Conservation (phyloP, 2,113 vertebrate species). For the Pituophis catenifer region DNA sequence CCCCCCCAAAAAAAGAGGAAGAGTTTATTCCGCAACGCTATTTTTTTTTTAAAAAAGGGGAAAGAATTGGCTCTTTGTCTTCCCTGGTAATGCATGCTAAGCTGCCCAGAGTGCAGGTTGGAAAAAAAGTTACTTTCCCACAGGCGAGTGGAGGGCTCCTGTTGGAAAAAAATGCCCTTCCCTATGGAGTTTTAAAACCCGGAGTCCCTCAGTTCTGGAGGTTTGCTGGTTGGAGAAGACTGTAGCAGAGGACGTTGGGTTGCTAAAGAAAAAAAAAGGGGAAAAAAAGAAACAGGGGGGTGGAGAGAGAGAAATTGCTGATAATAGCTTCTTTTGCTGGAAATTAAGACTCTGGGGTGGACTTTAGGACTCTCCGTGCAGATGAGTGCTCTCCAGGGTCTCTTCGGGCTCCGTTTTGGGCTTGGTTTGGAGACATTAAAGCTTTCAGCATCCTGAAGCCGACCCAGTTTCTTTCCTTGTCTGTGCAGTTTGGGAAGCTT, state of each 20-base stretch:
- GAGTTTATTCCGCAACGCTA: background rate
- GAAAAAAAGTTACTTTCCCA: background rate
- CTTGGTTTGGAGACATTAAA: background rate
- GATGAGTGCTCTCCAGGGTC: background rate
- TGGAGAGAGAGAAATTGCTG: background rate
- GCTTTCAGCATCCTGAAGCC: background rate
- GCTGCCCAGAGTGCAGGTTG: background rate
- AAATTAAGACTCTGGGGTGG: background rate
- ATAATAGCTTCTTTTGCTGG: background rate
- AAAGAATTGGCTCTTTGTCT: background rate
- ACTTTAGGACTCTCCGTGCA: background rate
- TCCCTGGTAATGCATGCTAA: background rate
- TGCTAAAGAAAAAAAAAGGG: background rate
- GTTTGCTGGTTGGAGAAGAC: background rate
- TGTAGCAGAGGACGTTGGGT: background rate
- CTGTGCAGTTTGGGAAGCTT: background rate
- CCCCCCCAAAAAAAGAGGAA: background rate
- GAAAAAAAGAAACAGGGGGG: rapidly evolving
- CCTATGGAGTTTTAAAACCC: background rate
- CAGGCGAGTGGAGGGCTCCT: background rate
- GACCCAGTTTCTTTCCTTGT: background rate
- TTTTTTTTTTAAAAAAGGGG: background rate
- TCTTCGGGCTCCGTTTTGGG: background rate
- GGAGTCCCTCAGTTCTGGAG: background rate
- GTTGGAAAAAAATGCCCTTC: background rate